Base-by-base conservation (phyloP, 23 tunicate species). In the Ascidia mentula region DNA sequence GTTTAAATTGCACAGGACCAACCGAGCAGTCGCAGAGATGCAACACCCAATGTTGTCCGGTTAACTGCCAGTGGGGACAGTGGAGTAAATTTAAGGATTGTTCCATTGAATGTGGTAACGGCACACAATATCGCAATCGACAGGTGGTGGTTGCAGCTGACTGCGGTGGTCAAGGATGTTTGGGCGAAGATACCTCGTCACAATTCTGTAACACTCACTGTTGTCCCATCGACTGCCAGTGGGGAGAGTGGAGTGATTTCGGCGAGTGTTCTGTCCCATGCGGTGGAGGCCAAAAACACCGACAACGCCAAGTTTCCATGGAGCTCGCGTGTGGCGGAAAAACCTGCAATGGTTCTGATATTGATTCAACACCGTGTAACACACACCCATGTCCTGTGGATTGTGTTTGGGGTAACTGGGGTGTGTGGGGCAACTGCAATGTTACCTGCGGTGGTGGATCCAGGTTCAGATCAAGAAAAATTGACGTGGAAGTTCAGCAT, bases 151-250 rank as follows among this genome's bases (percentile, higher is more conserved):
- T 85, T 20, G 38, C 40, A 72, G 45, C 40, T 0, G 28, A 20
- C 0, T 85, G 89, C 69, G 84, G 84, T 8, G 89, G 89, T 9
- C n/a, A 20, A 20, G 73, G 20, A 0, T 85, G 89, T 37, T n/a
- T 12, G 12, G 89, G 78, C 22, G 32, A 28, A 17, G 6, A 30
- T 9, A 60, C 46, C 0, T 36, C 38, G 18, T n/a, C 35, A n/a
- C 35, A 59, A 42, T 22, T 26, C 31, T 79, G 83, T 46, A 74
- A 38, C 78, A 35, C 6, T 1, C 53, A 37, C 22, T 74, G 78
- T 39, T 74, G 78, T 36, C 78, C 78, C 20, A 46, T 74, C 18
- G 34, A 74, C 53, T 74, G 78, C 46, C 26, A 35, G 38, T 74
- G 46, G 46, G 78, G 46, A 2, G 8, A 36, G 4, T 74, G 78